Evolutionary conservation across 2,113 vertebrate genomes (phyloP), one percentile per base, ranked within the genome.

Genomic region (Mionectes macconnelli): DNA sequence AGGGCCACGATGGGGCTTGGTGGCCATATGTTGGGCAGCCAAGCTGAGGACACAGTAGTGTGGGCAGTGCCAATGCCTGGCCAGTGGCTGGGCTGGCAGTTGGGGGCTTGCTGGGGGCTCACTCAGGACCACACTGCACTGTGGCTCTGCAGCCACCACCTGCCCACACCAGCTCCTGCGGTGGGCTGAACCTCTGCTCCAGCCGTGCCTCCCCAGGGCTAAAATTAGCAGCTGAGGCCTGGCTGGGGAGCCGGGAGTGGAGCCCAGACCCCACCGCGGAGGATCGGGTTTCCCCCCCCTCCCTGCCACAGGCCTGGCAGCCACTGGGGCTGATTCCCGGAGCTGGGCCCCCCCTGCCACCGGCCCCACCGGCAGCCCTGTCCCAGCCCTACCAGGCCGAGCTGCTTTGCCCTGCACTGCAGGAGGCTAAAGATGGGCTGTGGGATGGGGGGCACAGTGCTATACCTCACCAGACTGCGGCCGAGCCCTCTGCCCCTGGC

Each of bases 261-360:
- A 79, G 91, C 81, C 74, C 53, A 25, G 75, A 68, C 55, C 93
- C 91, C 64, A 74, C 45, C 11, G 83, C 42, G 67, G 75, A 89
- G 85, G 94, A 95, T 96, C 93, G 56, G 21, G 92, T 94, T 95
- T 93, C 87, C 83, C 83, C 83, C 82, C 82, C 76, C 72, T 92
- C 93, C 89, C 86, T 89, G 84, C 83, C 91, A 90, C 89, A 86
- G 59, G 77, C 64, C 96, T 94, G 96, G 94, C 96, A 95, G 39
- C 73, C 4, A 23, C 77, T 4, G 47, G 91, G 93, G 93, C 87
- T 12, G 52, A 95, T 95, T 96, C 95, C 96, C 93, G 94, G 91
- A 96, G 87, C 35, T 9, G 52, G 77, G 77, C 92, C 94, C 89
- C 90, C 94, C 90, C 86, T 63, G 77, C 62, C 76, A 74, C 93